phyloP scores from a whole-genome alignment of 2,113 vertebrate species.

The Indicator indicator region DNA sequence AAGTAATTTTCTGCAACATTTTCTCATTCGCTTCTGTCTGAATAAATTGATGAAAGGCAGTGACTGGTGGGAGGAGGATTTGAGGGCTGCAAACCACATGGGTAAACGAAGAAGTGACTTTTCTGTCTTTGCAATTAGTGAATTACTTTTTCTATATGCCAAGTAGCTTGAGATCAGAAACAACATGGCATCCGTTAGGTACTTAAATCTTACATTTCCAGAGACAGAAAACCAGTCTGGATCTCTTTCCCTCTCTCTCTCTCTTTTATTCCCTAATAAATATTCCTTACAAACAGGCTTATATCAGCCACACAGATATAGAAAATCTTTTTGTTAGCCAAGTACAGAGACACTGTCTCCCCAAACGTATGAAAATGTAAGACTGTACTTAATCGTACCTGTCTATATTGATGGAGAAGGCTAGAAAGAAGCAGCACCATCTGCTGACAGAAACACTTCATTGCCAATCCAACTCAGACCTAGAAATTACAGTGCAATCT shows the following conservation, averaged over 20 bases:
- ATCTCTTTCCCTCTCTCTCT: not conserved
- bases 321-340: not conserved
- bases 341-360: not conserved
- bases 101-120: accelerated
- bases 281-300: not conserved
- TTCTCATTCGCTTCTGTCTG: not conserved
- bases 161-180: not conserved
- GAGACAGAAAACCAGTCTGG: not conserved
- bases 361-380: not conserved
- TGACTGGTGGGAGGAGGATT: not conserved
- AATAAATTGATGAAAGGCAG: not conserved
- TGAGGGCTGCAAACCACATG: not conserved
- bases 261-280: not conserved
- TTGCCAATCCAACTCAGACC: not conserved
- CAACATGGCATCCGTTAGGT: accelerated
- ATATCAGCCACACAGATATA: accelerated
- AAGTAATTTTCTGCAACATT: not conserved
- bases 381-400: not conserved
- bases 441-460: not conserved
- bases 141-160: not conserved
- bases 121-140: not conserved
- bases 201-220: not conserved
- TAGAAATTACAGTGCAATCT: no score
- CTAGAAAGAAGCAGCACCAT: slow-evolving; percentile 9
- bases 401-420: not conserved